These are phyloP conservation scores for Lophotriccus pileatus DNA, from an alignment of 2,797 vertebrate genomes.

Conservation along the genomic window DNA sequence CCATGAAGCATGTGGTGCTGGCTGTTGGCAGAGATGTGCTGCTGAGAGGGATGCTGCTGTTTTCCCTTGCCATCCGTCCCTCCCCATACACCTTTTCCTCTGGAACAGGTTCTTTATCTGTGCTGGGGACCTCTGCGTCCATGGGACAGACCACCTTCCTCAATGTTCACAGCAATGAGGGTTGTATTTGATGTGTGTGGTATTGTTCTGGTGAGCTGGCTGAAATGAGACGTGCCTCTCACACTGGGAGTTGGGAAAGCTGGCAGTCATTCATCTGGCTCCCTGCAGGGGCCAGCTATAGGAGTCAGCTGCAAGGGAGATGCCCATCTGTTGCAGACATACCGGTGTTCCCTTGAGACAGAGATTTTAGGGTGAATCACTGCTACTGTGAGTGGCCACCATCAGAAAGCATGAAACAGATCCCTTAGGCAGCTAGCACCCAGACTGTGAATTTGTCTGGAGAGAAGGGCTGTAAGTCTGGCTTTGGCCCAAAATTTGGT, in stretches of 20 bases:
- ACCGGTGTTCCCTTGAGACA: not conserved
- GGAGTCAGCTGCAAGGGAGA: not conserved
- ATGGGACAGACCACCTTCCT: not conserved
- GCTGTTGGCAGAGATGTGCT: not conserved
- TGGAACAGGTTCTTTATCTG: not conserved
- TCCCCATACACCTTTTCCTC: not conserved
- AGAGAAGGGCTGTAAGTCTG: not conserved
- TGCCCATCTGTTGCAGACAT: not conserved
- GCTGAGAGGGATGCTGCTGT: rapidly evolving
- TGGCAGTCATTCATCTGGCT: not conserved
- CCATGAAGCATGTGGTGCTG: not conserved
- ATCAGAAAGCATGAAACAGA: not conserved
- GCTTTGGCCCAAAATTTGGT: not conserved
- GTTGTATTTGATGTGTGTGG: rapidly evolving
- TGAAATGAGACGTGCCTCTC: not conserved
- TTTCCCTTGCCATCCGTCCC: not conserved
- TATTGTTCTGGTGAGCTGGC: not conserved
- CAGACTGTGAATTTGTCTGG: not conserved
- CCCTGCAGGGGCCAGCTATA: not conserved
- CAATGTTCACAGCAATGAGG: rapidly evolving
- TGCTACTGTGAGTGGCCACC: rapidly evolving
- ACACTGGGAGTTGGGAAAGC: not conserved
- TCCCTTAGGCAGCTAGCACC: not conserved
- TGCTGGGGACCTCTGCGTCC: not conserved
- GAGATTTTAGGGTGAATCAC: not conserved